Conservation (phyloP, 2,113 vertebrate species). For the Mus pahari region DNA sequence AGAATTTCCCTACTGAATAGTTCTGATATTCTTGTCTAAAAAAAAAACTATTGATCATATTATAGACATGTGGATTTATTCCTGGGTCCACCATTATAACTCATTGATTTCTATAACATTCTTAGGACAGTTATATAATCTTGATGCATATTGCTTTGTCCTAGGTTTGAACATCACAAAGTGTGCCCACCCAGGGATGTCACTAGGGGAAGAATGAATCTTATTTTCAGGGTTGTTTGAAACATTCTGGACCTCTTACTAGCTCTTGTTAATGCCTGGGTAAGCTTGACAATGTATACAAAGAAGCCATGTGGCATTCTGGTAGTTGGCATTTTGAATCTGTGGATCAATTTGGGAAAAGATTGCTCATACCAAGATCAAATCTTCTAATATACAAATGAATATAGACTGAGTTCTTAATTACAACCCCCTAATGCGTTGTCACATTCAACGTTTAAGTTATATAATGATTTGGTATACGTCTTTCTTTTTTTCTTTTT, state of each 20-base stretch:
- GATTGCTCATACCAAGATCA: not conserved
- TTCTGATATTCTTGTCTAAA: not conserved
- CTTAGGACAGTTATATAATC: not conserved
- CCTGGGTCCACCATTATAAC: not conserved
- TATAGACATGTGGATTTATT: not conserved
- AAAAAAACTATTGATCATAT: not conserved
- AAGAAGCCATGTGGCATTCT: not conserved
- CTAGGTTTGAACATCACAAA: conserved; percentile 46
- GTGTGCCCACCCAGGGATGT: not conserved
- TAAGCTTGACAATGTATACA: not conserved
- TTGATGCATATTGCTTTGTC: conserved; percentile 5
- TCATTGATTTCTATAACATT: not conserved
- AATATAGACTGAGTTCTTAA: not conserved
- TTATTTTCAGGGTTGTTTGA: not conserved
- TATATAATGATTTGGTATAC: conserved; percentile 1
- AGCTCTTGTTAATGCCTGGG: not conserved
- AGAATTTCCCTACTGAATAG: not conserved
- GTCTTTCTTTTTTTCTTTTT: conserved; percentile 55
- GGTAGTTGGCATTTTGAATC: not conserved
- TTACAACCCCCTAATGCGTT: conserved; percentile 21
- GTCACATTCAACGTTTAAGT: not conserved
- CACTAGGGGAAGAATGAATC: not conserved
- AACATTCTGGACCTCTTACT: not conserved
- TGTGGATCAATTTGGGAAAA: not conserved
- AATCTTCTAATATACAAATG: conserved; percentile 10